phyloP scores from a whole-genome alignment of 2,113 vertebrate genomes.

The Malaclemys terrapin region DNA sequence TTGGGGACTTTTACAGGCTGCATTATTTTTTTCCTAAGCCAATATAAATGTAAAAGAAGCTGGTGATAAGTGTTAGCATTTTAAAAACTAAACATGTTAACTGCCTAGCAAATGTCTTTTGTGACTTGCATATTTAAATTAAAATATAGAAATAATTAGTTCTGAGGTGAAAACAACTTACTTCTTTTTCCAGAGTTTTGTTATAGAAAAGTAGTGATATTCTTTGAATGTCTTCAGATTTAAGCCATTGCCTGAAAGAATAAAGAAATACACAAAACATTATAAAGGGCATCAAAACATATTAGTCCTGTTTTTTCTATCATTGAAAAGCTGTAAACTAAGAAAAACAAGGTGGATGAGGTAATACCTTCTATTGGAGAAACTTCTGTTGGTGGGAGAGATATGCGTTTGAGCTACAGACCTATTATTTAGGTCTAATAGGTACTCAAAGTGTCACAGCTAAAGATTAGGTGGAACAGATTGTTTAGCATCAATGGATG shows the following conservation, averaged over 20 bases:
- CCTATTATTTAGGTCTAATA: not conserved
- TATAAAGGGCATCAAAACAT: not conserved
- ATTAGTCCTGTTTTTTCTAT: not conserved
- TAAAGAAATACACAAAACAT: slow-evolving; percentile 20
- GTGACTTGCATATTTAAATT: not conserved
- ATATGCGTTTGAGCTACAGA: not conserved
- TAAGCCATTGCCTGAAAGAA: slow-evolving; percentile 93
- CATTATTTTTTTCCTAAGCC: not conserved
- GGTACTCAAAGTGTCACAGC: not conserved
- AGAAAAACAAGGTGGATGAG: not conserved
- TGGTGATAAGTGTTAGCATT: not conserved
- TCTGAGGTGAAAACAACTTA: slow-evolving; percentile 74
- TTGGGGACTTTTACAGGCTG: not conserved
- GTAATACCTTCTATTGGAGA: not conserved
- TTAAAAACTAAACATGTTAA: not conserved
- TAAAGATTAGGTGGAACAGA: not conserved
- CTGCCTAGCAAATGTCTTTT: not conserved
- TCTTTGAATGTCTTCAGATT: slow-evolving; percentile 98
- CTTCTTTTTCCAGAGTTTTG: slow-evolving; percentile 95
- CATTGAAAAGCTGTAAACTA: not conserved
- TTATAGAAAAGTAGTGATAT: slow-evolving; percentile 98
- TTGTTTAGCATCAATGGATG: not conserved
- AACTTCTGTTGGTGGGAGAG: not conserved
- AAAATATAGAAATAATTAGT: not conserved
- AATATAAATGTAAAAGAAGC: not conserved